Evolutionary conservation across 2,888 invertebrate species (phyloP), one percentile per base, ranked within the genome.

Genomic region (Choristoneura rosaceana): DNA sequence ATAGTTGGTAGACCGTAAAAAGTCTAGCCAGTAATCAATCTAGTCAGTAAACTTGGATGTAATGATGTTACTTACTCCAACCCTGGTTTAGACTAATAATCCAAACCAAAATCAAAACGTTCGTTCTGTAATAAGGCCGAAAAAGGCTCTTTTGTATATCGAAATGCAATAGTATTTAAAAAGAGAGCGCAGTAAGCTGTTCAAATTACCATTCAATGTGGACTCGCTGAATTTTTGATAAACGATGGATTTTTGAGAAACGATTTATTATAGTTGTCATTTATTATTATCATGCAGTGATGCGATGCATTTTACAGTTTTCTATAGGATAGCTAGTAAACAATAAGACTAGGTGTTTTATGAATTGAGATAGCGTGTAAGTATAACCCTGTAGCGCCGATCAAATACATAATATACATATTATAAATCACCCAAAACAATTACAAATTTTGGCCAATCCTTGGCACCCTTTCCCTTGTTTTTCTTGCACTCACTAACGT

Each of bases 331-430:
- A 10, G 10, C 55, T 55, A 25, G 55, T 25, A 25, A n/a, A 9
- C 17, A 55, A 55, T 7, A n/a, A 59, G 34, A 5, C 15, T 41
- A 41, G 41, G n/a, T 38, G 25, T 12, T 15, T 5, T 59, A 38
- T 61, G 10, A 2, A 14, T 61, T 41, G 1, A 41, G 14, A 61
- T n/a, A 41, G 47, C 14, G 58, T 62, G 55, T 12, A 58, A 68
- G 62, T 58, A 50, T 68, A 68, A 68, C 71, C 71, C 71, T 71
- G 67, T 71, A 71, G 58, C 47, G 58, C 71, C 71, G 67, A 62
- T 71, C 61, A 45, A 52, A 25, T 67, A 59, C 64, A 64, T 58
- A 60, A 33, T 52, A 33, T 62, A 70, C 45, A 63, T 33, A 63
- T 41, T 38, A 58, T 69, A 59, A 17, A 71, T 63, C 38, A 47